These are phyloP conservation scores for Rhodinocichla rosea DNA, from an alignment of 2,113 vertebrate genomes.

Conservation along the genomic window DNA sequence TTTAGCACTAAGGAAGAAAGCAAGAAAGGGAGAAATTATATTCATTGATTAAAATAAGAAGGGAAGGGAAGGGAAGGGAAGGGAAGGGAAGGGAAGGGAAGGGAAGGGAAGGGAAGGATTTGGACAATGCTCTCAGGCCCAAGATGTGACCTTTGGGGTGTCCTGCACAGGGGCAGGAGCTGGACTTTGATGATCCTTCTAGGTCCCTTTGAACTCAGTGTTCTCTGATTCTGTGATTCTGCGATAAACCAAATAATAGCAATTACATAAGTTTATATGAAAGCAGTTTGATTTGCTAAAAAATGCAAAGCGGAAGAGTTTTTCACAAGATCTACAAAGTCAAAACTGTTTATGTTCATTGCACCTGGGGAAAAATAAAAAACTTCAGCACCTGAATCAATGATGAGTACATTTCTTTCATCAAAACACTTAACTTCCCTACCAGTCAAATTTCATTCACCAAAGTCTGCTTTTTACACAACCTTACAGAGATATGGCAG, in stretches of 20 bases:
- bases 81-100: no score
- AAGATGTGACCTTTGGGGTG: neutral
- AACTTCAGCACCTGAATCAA: neutral
- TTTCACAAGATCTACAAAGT: neutral
- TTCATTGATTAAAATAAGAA: neutral
- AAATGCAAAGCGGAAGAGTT: neutral
- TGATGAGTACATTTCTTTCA: neutral
- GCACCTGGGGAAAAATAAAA: neutral
- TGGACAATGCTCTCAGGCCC: neutral
- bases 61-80: neutral
- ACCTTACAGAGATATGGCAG: accelerated
- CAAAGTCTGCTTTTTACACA: neutral
- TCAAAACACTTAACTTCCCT: neutral
- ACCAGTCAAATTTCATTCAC: neutral
- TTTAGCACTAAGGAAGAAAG: neutral
- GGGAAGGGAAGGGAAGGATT: neutral
- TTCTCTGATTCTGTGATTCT: neutral
- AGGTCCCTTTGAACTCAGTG: neutral
- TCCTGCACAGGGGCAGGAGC: neutral
- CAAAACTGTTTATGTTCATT: neutral
- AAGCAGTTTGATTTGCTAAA: neutral
- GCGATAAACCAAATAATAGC: neutral
- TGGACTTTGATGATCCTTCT: neutral
- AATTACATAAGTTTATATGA: neutral
- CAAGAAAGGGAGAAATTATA: neutral